Evolutionary conservation across 1,140 invertebrate genomes (phyloP).

Genomic region (Mya arenaria): DNA sequence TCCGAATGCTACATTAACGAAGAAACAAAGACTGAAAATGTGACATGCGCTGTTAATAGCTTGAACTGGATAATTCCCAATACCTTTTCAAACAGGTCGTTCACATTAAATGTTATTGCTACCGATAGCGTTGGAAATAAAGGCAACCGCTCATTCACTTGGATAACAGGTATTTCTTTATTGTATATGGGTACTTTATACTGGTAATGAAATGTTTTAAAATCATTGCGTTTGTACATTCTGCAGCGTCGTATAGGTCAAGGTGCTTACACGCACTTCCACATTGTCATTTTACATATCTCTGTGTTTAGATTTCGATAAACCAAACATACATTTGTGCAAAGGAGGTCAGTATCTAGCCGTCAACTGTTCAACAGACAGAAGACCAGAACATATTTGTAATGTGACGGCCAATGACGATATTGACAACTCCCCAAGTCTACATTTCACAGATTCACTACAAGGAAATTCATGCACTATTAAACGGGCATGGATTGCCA

Average conservation of each 20-base stretch:
- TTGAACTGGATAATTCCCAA: not conserved
- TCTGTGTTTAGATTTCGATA: conserved; percentile 1
- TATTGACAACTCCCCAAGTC: not conserved
- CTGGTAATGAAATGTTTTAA: no score
- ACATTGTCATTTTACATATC: not conserved
- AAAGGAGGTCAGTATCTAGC: not conserved
- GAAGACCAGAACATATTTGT: not conserved
- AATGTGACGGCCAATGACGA: not conserved
- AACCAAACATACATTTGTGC: not conserved
- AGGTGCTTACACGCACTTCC: not conserved
- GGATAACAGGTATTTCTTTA: not conserved
- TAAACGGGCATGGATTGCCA: not conserved
- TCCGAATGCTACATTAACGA: not conserved
- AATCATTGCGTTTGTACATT: no score
- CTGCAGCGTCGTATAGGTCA: not conserved
- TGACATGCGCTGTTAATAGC: not conserved
- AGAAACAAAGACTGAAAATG: not conserved
- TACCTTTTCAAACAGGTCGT: not conserved
- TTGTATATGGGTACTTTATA: no score
- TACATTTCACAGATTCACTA: not conserved
- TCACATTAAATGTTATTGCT: not conserved
- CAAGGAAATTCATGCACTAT: not conserved
- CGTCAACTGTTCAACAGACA: not conserved
- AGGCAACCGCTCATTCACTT: not conserved
- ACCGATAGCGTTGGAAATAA: not conserved